A percentile compares a stretch with the other conserved stretches of the same genome.
Evolutionary conservation across 2,797 vertebrate genomes (phyloP).

Genomic region (Anguilla marmorata): DNA sequence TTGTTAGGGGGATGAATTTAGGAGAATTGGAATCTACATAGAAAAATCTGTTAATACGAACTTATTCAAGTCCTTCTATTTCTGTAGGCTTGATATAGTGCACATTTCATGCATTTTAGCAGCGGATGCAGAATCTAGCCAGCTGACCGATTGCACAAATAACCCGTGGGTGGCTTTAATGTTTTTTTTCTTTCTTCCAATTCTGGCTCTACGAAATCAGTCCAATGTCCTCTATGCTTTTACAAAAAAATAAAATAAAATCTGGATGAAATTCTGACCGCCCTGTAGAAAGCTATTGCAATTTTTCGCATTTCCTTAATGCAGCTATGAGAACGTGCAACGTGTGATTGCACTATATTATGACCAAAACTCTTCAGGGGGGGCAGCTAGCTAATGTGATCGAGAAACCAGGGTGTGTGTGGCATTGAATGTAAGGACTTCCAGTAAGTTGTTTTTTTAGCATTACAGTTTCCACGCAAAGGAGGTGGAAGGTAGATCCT

Average conservation of each 20-base stretch:
- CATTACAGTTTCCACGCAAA: background rate
- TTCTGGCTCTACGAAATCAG: background rate
- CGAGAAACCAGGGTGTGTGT: background rate
- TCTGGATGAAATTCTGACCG: background rate
- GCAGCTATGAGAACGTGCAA: too few relatives aligned
- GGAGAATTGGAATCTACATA: background rate
- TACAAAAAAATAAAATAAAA: background rate
- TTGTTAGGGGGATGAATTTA: background rate
- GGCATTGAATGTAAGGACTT: background rate
- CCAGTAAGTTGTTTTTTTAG: background rate
- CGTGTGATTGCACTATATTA: too few relatives aligned
- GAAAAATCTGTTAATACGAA: background rate
- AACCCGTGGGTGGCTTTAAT: background rate
- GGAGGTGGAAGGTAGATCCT: background rate
- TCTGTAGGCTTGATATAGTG: background rate
- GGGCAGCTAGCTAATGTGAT: background rate
- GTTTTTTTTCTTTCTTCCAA: background rate
- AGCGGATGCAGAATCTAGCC: background rate
- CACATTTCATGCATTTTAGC: background rate
- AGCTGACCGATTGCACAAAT: background rate
- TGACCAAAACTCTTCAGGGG: background rate
- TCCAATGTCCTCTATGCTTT: too few relatives aligned
- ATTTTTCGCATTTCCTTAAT: too few relatives aligned
- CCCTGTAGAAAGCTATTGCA: background rate
- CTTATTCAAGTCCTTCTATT: background rate